Evolutionary conservation across 2,888 invertebrate genomes (phyloP), one percentile per base, ranked within the genome.

Genomic region (Drosophila diplacantha): DNA sequence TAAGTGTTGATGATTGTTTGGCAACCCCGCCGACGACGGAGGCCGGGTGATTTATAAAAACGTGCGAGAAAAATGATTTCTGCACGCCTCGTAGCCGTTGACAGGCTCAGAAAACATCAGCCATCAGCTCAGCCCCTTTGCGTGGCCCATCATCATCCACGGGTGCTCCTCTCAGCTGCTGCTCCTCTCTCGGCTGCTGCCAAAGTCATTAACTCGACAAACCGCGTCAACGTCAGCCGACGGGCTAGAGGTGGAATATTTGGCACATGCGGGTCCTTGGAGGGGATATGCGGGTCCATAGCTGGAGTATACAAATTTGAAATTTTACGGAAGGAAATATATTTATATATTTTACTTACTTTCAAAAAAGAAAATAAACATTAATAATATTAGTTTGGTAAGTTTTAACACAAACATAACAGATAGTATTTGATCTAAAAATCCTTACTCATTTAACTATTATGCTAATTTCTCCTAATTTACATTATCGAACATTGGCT

Each of bases 151-250:
- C 54, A 49, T 60, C 60, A 41, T 41, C 59, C 47, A 29, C 32
- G 51, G 58, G 51, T 37, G 52, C 50, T 59, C 43, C 60, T 46
- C 44, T 14, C 44, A 26, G 16, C 43, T 43, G 43, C 43, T 26
- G 43, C 38, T 31, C 26, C 54, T 54, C 34, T 12, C 82, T 14
- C 38, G 66, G 74, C 82, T 80, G 82, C 55, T 80, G 80, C 57
- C 72, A 72, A 71, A 73, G 81, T 81, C 82, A 82, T 82, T 83
- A 83, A 83, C 82, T 80, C 82, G 69, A 73, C 78, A 81, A 80
- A 76, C 80, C 81, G 74, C 78, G 66, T 67, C 72, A 64, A 64
- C 69, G 55, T 49, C 62, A 63, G 46, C 16, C 32, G 29, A 44
- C n/a, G 20, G 47, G 38, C 32, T 52, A 53, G 59, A 32, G 67